These are phyloP conservation scores for Drosophila meridionalis DNA, from an alignment of 2,888 invertebrate genomes.

Conservation along the genomic window DNA sequence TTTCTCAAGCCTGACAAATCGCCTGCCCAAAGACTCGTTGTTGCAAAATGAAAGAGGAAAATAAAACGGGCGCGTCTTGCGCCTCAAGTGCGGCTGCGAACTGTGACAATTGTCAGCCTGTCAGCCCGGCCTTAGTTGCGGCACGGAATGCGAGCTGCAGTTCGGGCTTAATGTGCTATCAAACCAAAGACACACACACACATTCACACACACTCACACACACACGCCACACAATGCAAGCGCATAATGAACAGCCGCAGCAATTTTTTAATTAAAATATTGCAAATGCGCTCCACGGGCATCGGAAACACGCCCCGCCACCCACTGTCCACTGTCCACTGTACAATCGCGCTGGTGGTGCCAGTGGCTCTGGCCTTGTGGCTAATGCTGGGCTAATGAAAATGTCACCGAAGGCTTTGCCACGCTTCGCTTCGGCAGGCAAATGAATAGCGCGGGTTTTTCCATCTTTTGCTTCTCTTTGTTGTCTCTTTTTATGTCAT, in stretches of 20 bases:
- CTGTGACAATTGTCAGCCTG: conserved; percentile 71
- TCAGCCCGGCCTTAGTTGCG: conserved; percentile 46
- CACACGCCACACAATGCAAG: conserved; percentile 41
- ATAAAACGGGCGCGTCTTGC: conserved; percentile 50
- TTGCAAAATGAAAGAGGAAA: conserved; percentile 27
- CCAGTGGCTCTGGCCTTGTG: conserved; percentile 32
- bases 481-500: conserved; percentile 8
- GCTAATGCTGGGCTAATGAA: conserved; percentile 63
- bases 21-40: conserved; percentile 31
- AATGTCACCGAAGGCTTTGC: conserved; percentile 67
- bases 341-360: conserved; percentile 1
- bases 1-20: conserved; percentile 73
- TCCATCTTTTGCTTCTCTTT: conserved; percentile 7
- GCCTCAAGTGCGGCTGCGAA: conserved; percentile 39
- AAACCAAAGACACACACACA: conserved; percentile 51
- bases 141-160: conserved; percentile 23
- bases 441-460: conserved; percentile 37
- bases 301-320: conserved; percentile 6
- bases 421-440: conserved; percentile 12
- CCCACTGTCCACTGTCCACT: too few species aligned
- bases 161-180: conserved; percentile 30
- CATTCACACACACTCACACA: too few species aligned
- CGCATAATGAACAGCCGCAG: conserved; percentile 59
- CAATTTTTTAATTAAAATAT: conserved; percentile 77
- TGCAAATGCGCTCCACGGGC: conserved; percentile 40